Conservation (phyloP, 2,113 vertebrate genomes). For the Aythya baeri region DNA sequence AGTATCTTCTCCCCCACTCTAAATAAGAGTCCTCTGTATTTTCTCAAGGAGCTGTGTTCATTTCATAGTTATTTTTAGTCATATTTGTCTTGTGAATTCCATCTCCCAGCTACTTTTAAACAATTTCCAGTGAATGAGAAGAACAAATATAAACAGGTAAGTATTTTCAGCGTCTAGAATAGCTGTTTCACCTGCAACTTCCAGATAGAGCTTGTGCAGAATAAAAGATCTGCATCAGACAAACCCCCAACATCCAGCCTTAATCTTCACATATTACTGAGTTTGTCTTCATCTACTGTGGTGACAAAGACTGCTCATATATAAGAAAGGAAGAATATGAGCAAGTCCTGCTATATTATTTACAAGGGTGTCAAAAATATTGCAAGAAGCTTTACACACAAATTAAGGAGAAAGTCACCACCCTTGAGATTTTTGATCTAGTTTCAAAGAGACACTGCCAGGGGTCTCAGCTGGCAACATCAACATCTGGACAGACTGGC, state of each 20-base stretch:
- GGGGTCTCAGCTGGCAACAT: neutral
- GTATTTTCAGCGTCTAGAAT: conserved; percentile 18
- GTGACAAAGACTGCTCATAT: conserved; percentile 6
- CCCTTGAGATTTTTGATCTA: neutral
- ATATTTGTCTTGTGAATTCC: neutral
- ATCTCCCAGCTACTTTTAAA: neutral
- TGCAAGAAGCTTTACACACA: neutral
- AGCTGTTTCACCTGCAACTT: conserved; percentile 5
- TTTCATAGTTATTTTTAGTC: neutral
- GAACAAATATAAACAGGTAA: conserved; percentile 11
- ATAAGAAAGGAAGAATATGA: conserved; percentile 2
- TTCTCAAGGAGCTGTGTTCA: neutral
- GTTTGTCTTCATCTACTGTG: neutral
- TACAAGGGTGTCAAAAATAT: conserved; percentile 19
- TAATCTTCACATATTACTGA: conserved; percentile 32
- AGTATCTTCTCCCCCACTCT: neutral
- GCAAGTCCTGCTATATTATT: neutral
- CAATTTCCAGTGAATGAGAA: neutral
- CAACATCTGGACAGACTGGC: neutral
- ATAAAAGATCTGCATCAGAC: conserved; percentile 17
- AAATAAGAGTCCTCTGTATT: neutral
- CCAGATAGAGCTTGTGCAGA: neutral
- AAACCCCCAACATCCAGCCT: neutral
- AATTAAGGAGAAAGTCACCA: neutral
- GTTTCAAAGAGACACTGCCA: neutral